phyloP scores from a whole-genome alignment of 2,797 vertebrate species.

The Lutjanus argentimaculatus region DNA sequence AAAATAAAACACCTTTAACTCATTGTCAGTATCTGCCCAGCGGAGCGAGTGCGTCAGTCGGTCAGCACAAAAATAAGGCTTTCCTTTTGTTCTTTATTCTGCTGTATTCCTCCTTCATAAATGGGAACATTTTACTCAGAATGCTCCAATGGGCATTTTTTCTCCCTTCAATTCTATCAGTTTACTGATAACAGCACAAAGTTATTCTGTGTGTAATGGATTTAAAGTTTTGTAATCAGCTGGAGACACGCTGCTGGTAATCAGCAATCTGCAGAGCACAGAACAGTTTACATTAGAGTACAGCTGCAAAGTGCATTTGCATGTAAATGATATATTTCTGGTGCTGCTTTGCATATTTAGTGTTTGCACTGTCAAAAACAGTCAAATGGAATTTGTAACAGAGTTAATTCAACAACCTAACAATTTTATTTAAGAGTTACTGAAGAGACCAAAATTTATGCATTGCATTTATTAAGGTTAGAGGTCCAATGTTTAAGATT shows the following conservation, averaged over 20 bases:
- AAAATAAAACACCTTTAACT: constrained; percentile 1
- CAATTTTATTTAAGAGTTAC: no score
- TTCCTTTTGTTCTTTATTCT: neutral
- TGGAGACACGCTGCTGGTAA: constrained; percentile 11
- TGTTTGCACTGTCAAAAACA: neutral
- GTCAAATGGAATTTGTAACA: neutral
- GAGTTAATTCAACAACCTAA: no score
- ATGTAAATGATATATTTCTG: neutral
- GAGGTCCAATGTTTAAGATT: no score
- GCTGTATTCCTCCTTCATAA: neutral
- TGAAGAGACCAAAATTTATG: no score
- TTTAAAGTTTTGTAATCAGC: constrained; percentile 37
- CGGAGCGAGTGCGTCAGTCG: neutral
- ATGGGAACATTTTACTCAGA: neutral
- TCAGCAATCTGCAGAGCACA: constrained; percentile 30
- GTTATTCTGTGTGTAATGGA: neutral
- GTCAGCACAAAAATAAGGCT: constrained; percentile 7
- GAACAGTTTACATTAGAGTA: neutral
- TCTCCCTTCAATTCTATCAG: neutral
- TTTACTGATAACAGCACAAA: neutral
- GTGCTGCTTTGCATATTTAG: constrained; percentile 7
- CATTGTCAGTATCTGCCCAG: neutral
- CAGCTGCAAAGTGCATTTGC: constrained; percentile 15
- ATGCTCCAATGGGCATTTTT: neutral
- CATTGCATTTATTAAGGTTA: no score